These are phyloP conservation scores for Choloepus didactylus DNA, from an alignment of 2,797 vertebrate genomes.

Conservation along the genomic window DNA sequence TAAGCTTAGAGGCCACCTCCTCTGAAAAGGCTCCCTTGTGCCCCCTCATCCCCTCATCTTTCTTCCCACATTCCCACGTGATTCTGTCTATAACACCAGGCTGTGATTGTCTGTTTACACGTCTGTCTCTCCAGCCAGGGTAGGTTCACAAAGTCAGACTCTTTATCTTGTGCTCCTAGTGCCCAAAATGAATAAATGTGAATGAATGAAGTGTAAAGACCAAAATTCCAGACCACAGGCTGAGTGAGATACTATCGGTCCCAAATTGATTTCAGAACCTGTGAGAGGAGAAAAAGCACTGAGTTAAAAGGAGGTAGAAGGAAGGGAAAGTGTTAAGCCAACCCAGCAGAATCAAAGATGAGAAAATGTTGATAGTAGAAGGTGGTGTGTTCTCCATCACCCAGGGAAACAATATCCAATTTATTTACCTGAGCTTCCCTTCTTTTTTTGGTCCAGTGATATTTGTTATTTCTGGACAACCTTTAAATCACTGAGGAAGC, in stretches of 20 bases:
- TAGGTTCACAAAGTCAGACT: neutral
- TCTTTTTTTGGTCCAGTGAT: neutral
- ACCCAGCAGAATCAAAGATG: neutral
- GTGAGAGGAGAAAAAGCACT: neutral
- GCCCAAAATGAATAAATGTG: neutral
- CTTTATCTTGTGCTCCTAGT: neutral
- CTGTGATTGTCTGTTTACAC: neutral
- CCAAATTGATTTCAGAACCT: neutral
- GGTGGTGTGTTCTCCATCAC: neutral
- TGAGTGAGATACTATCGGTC: neutral
- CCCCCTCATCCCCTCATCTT: neutral
- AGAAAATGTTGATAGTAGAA: neutral
- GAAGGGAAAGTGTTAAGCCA: neutral
- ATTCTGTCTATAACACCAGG: neutral
- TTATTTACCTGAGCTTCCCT: neutral
- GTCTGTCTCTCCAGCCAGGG: neutral
- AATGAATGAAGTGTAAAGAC: neutral
- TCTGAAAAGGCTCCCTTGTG: neutral
- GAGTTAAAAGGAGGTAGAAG: neutral
- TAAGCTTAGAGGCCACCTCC: neutral
- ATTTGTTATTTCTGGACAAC: constrained; percentile 59
- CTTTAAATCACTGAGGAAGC: constrained; percentile 40
- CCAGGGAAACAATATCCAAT: neutral
- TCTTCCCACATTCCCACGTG: neutral
- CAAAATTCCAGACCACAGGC: neutral